Evolutionary conservation across 2,888 invertebrate genomes (phyloP).

Genomic region (Acrobasis consociella): DNA sequence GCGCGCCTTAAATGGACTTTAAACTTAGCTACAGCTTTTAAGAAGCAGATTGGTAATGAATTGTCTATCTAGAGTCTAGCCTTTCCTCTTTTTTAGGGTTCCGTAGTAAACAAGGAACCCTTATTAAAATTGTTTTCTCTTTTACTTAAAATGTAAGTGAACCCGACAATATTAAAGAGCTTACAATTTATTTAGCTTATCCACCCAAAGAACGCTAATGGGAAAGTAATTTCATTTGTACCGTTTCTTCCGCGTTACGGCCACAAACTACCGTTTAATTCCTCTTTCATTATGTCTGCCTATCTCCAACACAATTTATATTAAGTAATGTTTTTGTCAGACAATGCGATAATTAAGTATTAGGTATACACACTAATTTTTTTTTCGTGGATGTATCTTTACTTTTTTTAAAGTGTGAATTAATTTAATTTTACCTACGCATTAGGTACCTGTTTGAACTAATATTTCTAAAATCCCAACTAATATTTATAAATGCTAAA

Average conservation of each 20-base stretch:
- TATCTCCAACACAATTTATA: background rate
- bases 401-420: too few relatives aligned
- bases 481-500: too few relatives aligned
- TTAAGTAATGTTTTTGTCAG: background rate
- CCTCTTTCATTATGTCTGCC: background rate
- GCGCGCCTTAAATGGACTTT: background rate
- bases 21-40: background rate
- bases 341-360: background rate
- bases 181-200: background rate
- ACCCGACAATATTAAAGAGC: too few relatives aligned
- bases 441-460: too few relatives aligned
- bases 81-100: background rate
- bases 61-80: background rate
- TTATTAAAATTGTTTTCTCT: too few relatives aligned
- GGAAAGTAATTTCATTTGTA: background rate
- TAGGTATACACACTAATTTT: background rate
- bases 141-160: too few relatives aligned
- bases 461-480: too few relatives aligned
- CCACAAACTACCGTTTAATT: background rate
- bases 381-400: background rate
- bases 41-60: background rate
- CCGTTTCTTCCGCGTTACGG: background rate
- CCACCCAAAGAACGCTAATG: background rate
- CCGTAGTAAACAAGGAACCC: too few relatives aligned
- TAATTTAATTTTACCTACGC: too few relatives aligned